Evolutionary conservation across 2,797 vertebrate species (phyloP), one percentile per base, ranked within the genome.

Genomic region (Pangasius sanitwongsei): DNA sequence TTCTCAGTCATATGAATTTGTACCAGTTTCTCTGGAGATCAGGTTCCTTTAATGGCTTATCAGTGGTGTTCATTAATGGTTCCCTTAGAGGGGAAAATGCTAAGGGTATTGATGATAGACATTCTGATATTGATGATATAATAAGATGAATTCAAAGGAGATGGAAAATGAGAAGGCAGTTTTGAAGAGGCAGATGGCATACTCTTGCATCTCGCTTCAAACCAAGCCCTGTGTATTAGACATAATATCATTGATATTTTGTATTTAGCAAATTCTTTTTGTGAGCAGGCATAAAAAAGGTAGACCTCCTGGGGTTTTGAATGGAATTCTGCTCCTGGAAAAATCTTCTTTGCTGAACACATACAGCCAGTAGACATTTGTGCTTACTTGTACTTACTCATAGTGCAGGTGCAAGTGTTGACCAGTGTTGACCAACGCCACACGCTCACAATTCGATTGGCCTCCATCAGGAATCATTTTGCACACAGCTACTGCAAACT

Each of bases 361-460:
- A 25, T 61, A 12, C 31, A 82, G 23, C 80, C 20, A 7, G 34
- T 13, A 59, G 53, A 59, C 78, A 23, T 57, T 25, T 57, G 55
- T 57, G 37, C 53, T 57, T 57, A 72, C 70, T 72, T 41, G 34
- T 50, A 61, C 69, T 70, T 91, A 89, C 85, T 88, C 89, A 59
- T 20, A 57, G 63, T 48, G 55, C 31, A 80, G 80, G 41, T 20
- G 61, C 86, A 75, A 25, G 88, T 61, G 37, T 86, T 90, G 89
- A 90, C 55, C 55, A n/a, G 6, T 92, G 90, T 92, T 90, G 93
- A 93, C 90, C 44, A 44, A 91, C 83, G 37, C 82, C 86, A 89
- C 90, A 84, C 74, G 81, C 85, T 90, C 92, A 91, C 89, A 91
- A 90, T 93, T 91, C 91, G 91, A 88, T 80, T 94, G 93, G 93